These are phyloP conservation scores for Rotaria macrura DNA, from an alignment of 2,888 invertebrate species.

Conservation along the genomic window DNA sequence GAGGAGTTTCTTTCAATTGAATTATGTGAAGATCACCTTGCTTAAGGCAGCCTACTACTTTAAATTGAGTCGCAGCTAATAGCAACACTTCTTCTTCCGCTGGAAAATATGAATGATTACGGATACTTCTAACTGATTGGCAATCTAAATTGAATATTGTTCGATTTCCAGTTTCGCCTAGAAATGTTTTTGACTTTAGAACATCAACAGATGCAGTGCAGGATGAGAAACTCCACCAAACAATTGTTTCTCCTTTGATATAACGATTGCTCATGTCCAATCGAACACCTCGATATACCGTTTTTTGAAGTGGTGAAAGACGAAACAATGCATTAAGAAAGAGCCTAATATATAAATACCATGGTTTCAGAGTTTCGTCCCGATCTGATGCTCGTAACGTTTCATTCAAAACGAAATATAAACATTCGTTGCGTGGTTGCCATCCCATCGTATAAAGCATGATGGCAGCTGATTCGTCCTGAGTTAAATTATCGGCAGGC, in stretches of 20 bases:
- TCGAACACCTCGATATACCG: background rate
- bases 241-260: background rate
- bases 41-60: too few species aligned
- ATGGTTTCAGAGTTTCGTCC: background rate
- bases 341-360: background rate
- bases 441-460: background rate
- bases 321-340: background rate
- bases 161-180: background rate
- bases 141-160: background rate
- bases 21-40: background rate
- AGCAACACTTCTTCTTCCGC: background rate
- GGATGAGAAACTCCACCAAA: background rate
- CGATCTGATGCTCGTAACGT: background rate
- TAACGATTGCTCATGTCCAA: background rate
- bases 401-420: background rate
- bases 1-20: background rate
- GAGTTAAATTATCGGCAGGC: background rate
- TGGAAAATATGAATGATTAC: background rate
- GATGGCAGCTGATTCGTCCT: background rate
- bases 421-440: background rate
- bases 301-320: background rate
- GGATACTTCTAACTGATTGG: background rate
- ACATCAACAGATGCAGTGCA: background rate
- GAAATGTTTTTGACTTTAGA: background rate
- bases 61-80: background rate